Evolutionary conservation across 2,888 invertebrate species (phyloP).

Genomic region (Scaptodrosophila latifasciaeformis): DNA sequence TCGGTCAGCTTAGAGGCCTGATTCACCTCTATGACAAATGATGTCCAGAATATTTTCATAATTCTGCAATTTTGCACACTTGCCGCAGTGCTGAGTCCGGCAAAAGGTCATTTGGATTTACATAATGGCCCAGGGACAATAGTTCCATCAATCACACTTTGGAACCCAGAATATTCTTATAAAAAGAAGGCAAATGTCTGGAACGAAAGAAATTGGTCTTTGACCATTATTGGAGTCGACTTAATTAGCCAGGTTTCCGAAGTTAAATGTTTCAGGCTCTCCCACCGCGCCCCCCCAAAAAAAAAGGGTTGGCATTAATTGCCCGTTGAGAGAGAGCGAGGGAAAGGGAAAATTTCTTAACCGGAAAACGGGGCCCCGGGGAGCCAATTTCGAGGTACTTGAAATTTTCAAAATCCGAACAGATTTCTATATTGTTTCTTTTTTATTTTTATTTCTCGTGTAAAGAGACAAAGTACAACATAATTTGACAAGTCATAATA

Average conservation of each 20-base stretch:
- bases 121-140: slow-evolving; percentile 37
- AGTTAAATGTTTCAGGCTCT: no score
- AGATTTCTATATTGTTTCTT: no score
- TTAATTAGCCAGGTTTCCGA: no score
- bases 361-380: slow-evolving; percentile 42
- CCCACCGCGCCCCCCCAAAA: no score
- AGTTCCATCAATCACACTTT: slow-evolving; percentile 8
- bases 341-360: slow-evolving; percentile 24
- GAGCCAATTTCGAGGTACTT: slow-evolving; percentile 28
- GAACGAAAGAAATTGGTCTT: no score
- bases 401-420: not conserved
- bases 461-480: slow-evolving; percentile 47
- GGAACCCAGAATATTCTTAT: no score
- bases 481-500: slow-evolving; percentile 68
- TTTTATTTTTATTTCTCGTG: not conserved
- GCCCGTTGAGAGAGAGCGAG: slow-evolving; percentile 33
- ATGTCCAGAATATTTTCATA: slow-evolving; percentile 55
- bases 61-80: slow-evolving; percentile 63
- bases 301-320: slow-evolving; percentile 58
- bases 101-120: slow-evolving; percentile 56
- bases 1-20: no score
- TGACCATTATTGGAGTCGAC: no score
- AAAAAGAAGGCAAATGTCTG: no score
- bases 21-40: slow-evolving; percentile 46
- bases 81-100: slow-evolving; percentile 31